Evolutionary conservation across 2,888 invertebrate species (phyloP).

Genomic region (Watsonalla binaria): DNA sequence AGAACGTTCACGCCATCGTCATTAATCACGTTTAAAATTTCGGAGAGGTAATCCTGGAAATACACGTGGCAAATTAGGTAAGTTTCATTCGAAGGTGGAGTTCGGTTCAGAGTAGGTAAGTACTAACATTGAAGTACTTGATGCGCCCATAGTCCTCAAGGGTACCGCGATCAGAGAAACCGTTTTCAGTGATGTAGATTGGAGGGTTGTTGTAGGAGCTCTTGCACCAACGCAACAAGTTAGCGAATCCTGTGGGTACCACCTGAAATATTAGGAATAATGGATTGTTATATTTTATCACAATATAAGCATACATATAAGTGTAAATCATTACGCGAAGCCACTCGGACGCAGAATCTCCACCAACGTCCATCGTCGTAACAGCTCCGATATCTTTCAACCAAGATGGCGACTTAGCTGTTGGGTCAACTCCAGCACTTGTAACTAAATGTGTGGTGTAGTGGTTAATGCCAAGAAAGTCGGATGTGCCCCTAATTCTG

Average conservation of each 20-base stretch:
- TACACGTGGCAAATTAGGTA: not conserved
- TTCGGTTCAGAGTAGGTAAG: not conserved
- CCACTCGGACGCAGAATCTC: conserved; percentile 71
- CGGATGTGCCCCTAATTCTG: conserved; percentile 69
- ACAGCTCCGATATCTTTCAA: conserved; percentile 70
- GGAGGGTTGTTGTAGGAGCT: conserved; percentile 76
- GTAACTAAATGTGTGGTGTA: conserved; percentile 70
- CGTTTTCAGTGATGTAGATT: conserved; percentile 80
- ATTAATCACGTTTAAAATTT: conserved; percentile 68
- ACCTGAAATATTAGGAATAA: conserved; percentile 42
- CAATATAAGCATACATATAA: not conserved
- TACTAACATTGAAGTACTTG: conserved; percentile 68
- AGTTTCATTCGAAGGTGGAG: not conserved
- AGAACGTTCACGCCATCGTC: conserved; percentile 73
- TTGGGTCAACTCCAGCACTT: conserved; percentile 60
- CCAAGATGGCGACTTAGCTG: conserved; percentile 70
- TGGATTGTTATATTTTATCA: not conserved
- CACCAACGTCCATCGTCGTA: conserved; percentile 65
- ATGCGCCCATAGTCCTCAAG: conserved; percentile 73
- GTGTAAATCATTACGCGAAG: conserved; percentile 46
- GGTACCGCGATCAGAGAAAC: conserved; percentile 73
- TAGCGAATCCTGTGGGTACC: conserved; percentile 79
- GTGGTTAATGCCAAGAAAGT: conserved; percentile 73
- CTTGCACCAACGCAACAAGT: conserved; percentile 79
- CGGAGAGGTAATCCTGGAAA: conserved; percentile 67